A percentile compares a stretch with the other conserved stretches of the same genome.
Conservation (phyloP, 2,888 invertebrate genomes). For the Cecidostiba fungosa region DNA sequence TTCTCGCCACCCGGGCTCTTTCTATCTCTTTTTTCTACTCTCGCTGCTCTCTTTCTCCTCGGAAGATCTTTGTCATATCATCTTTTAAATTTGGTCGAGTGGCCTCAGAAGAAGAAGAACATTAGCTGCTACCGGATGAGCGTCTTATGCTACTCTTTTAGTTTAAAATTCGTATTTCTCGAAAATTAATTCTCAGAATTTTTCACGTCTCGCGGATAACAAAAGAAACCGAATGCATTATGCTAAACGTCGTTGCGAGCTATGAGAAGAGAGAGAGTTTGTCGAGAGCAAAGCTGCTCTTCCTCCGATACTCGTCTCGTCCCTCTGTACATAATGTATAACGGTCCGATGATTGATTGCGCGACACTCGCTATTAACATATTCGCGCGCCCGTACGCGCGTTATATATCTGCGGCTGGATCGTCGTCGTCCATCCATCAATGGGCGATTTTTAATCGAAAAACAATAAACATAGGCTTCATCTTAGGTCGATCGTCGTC, state of each 20-base stretch:
- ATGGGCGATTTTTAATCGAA: not conserved
- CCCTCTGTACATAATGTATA: conserved; percentile 21
- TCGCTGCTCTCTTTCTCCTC: not conserved
- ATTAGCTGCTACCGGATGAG: not conserved
- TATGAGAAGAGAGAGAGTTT: not conserved
- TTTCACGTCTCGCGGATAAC: not conserved
- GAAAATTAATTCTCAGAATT: not conserved
- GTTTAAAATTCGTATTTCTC: not conserved
- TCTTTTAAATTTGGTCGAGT: not conserved
- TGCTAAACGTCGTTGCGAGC: conserved; percentile 35
- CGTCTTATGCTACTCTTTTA: not conserved
- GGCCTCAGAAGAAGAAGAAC: not conserved
- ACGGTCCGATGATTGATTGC: conserved; percentile 55
- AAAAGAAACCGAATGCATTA: conserved; percentile 42
- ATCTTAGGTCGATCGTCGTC: not conserved
- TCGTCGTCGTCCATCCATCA: not conserved
- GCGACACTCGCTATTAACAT: conserved; percentile 41
- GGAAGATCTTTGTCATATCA: not conserved
- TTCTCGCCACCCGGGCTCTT: not conserved
- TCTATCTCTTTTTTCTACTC: not conserved
- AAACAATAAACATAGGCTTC: not conserved
- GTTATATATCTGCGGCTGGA: not conserved
- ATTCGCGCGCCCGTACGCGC: not conserved
- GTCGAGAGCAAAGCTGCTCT: not conserved
- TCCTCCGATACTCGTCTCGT: not conserved